Base-by-base conservation (phyloP, 2,888 invertebrate genomes). In the Antitype chi region DNA sequence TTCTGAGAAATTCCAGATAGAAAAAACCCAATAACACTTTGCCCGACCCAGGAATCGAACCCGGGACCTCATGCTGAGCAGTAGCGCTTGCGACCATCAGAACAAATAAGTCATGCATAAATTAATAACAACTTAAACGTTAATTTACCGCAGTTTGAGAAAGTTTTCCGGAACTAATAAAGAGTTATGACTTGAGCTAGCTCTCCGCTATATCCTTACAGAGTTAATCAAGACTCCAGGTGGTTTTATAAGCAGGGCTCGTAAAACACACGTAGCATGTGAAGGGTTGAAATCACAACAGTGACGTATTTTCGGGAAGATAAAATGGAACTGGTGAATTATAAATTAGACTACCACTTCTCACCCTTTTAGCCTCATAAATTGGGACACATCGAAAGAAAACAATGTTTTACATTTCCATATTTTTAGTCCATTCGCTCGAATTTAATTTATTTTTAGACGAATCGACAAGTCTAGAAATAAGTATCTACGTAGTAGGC, bases 231-330 rank as follows among this genome's bases (percentile, higher is more conserved):
- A 68, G 25, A 25, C 8, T 3, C 25, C 20, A 53, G 20, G 59
- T 43, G 60, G 53, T 57, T 55, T 47, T 59, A 64, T 23, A 47
- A 78, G 52, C 17, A 57, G 43, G 49, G 23, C 28, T 77, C 72
- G 72, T 78, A 66, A 71, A 78, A 66, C 52, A 76, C 20, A 25
- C 5, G n/a, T n/a, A 28, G 9, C n/a, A 20, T 28, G n/a, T 53
- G 28, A 47, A 52, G 57, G 67, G 20, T 59, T 52, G 7, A 76
- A 32, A 60, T 53, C 7, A 23, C 32, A 32, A 52, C 23, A 38
- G 28, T 7, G 4, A 47, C 32, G 13, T 77, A 23, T 32, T 76
- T 11, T 59, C 28, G 52, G 28, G 5, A 25, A 28, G 74, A 17
- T 49, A 23, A 57, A 74, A 47, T 49, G 15, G 9, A 47, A 57